Evolutionary conservation across 2,113 vertebrate species (phyloP).

Genomic region (Onychorhynchus coronatus): DNA sequence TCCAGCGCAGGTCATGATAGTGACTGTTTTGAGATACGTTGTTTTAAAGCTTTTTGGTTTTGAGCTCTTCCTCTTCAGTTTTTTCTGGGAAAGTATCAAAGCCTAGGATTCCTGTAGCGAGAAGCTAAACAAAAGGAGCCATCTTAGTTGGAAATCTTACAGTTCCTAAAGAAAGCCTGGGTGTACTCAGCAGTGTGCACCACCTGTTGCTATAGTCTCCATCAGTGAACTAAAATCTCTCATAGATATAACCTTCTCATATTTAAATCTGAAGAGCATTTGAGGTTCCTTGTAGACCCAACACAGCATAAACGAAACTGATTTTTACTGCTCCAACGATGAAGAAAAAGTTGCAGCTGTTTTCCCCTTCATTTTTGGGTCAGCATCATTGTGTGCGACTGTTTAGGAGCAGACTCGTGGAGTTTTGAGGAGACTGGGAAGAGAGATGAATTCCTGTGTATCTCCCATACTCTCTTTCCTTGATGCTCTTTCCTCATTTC

Average conservation of each 20-base stretch:
- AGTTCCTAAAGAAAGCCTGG: not conserved
- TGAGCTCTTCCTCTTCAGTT: not conserved
- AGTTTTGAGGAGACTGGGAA: not conserved
- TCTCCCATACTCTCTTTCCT: not conserved
- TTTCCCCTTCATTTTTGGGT: not conserved
- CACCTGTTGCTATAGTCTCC: not conserved
- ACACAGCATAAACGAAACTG: not conserved
- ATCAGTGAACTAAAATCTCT: not conserved
- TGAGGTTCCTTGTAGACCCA: not conserved
- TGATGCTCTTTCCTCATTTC: not conserved
- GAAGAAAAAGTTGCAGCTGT: not conserved
- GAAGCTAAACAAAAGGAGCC: not conserved
- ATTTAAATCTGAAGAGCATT: not conserved
- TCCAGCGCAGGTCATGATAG: not conserved
- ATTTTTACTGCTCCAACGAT: not conserved
- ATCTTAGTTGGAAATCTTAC: not conserved
- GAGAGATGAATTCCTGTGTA: not conserved
- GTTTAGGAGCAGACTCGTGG: not conserved
- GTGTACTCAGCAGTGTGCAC: not conserved
- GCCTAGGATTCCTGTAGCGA: not conserved
- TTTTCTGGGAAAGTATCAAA: not conserved
- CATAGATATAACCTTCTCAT: not conserved
- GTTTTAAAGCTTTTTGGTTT: not conserved
- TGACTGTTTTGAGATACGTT: not conserved
- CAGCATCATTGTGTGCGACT: not conserved